Conservation (phyloP, 1,140 invertebrate genomes). For the Lamellibrachia luymesi region DNA sequence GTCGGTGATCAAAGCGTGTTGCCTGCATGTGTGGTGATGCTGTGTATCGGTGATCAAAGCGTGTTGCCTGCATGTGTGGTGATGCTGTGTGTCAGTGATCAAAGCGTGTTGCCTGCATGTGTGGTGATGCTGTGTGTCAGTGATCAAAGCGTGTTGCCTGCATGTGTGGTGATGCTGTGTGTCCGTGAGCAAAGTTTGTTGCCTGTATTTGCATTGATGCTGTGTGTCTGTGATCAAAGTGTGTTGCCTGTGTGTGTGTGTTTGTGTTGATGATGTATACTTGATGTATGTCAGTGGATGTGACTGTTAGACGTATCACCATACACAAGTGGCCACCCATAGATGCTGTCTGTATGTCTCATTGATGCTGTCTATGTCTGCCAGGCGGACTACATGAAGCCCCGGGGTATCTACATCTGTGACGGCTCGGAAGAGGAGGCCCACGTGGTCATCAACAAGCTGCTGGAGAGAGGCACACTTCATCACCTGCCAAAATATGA, state of each 20-base stretch:
- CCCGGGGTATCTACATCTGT: constrained; percentile 53
- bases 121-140: neutral
- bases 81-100: neutral
- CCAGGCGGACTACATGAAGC: constrained; percentile 49
- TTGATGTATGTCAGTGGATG: neutral
- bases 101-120: neutral
- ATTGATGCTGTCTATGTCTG: neutral
- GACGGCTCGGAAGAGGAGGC: constrained; percentile 55
- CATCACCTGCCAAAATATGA: constrained; percentile 72
- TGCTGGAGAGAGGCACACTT: constrained; percentile 49
- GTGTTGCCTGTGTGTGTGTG: neutral
- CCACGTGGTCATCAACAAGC: constrained; percentile 49
- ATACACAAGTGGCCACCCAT: neutral
- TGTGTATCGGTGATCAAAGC: neutral
- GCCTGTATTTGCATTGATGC: neutral
- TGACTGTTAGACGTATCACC: neutral
- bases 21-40: neutral
- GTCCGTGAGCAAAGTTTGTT: neutral
- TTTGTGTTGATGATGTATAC: neutral
- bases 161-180: neutral
- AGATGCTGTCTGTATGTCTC: neutral
- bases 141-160: neutral
- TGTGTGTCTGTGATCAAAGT: neutral
- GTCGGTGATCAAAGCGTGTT: neutral
- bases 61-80: neutral